A percentile compares a stretch with the other conserved stretches of the same genome.
Evolutionary conservation across 1,140 invertebrate species (phyloP).

Genomic region (Orussus abietinus): DNA sequence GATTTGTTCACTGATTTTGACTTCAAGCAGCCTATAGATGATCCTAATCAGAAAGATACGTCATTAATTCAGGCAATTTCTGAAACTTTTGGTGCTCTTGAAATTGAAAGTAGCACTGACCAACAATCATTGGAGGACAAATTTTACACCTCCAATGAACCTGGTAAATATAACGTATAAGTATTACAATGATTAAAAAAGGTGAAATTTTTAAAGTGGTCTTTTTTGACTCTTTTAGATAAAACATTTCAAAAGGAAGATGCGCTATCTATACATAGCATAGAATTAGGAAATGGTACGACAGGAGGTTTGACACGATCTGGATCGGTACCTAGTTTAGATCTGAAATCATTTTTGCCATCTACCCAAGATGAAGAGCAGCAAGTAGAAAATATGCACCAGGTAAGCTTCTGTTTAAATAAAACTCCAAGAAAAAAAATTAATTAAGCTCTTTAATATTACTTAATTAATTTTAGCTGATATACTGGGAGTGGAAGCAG

Average conservation of each 20-base stretch:
- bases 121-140: constrained; percentile 27
- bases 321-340: constrained; percentile 53
- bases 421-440: constrained; percentile 6
- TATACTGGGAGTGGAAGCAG: constrained; percentile 58
- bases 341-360: constrained; percentile 49
- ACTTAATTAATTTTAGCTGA: constrained; percentile 27
- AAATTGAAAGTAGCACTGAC: constrained; percentile 32
- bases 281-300: constrained; percentile 40
- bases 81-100: constrained; percentile 42
- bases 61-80: constrained; percentile 39
- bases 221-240: constrained; percentile 31
- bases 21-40: constrained; percentile 27
- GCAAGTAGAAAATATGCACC: constrained; percentile 45
- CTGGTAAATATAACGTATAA: constrained; percentile 28
- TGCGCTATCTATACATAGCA: constrained; percentile 46
- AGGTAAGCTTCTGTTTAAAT: no score
- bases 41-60: constrained; percentile 25
- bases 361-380: constrained; percentile 45
- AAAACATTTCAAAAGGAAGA: constrained; percentile 45
- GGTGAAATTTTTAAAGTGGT: neutral
- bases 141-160: constrained; percentile 30
- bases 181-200: no score
- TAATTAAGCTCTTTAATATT: constrained; percentile 6
- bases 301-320: constrained; percentile 44
- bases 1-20: constrained; percentile 47